A percentile compares a stretch with the other conserved stretches of the same genome.
phyloP scores from a whole-genome alignment of 1,140 invertebrate species.

The Cryptotermes secundus region DNA sequence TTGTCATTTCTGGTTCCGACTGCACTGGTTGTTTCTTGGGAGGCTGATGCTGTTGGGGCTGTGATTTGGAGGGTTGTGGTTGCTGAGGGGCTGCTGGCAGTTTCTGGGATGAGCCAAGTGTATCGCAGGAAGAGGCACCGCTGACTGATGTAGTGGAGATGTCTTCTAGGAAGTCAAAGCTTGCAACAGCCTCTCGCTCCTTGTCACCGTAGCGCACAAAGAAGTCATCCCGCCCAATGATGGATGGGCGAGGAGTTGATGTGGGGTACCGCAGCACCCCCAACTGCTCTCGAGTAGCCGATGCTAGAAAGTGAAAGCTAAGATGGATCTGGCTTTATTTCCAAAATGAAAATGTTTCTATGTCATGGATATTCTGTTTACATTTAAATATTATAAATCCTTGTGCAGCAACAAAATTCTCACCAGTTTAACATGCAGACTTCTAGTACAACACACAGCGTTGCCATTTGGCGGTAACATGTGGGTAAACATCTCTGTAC shows the following conservation, averaged over 20 bases:
- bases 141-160: constrained; percentile 54
- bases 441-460: too few relatives aligned
- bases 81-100: constrained; percentile 33
- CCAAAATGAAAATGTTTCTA: neutral
- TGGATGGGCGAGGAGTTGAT: constrained; percentile 57
- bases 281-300: constrained; percentile 57
- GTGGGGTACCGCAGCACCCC: constrained; percentile 52
- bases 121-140: constrained; percentile 52
- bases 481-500: too few relatives aligned
- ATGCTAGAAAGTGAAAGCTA: constrained; percentile 46
- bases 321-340: neutral
- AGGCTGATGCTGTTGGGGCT: neutral
- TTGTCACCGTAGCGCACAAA: constrained; percentile 75
- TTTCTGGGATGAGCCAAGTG: constrained; percentile 36
- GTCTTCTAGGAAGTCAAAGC: constrained; percentile 76
- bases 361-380: too few relatives aligned
- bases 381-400: neutral
- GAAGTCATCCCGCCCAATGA: constrained; percentile 71
- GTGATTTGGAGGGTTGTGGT: neutral
- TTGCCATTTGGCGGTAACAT: too few relatives aligned
- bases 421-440: too few relatives aligned
- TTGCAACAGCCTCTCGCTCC: constrained; percentile 71
- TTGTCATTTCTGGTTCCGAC: constrained; percentile 29
- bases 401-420: too few relatives aligned
- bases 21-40: constrained; percentile 1